These are phyloP conservation scores for Phenacoccus solenopsis DNA, from an alignment of 1,140 invertebrate genomes.

Conservation along the genomic window DNA sequence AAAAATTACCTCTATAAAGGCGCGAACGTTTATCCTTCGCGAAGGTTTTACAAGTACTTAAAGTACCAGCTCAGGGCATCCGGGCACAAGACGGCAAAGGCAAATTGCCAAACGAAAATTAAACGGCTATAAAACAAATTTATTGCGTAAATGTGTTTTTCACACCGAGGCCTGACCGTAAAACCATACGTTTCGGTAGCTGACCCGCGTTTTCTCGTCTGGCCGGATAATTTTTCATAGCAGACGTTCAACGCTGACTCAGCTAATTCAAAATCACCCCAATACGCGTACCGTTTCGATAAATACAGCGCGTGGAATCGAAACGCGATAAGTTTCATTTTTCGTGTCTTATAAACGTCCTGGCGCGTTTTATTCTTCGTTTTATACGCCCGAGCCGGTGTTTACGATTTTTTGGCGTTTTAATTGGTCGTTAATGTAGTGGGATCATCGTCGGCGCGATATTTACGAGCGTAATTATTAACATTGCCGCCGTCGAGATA, in stretches of 20 bases:
- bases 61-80: background rate
- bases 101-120: constrained; percentile 2
- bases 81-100: background rate
- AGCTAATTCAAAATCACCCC: background rate
- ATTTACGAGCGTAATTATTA: background rate
- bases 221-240: constrained; percentile 2
- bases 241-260: background rate
- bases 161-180: background rate
- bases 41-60: constrained; percentile 2
- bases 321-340: background rate
- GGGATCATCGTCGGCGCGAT: background rate
- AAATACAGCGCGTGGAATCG: background rate
- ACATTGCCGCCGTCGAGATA: no score
- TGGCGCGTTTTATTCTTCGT: background rate
- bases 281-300: no score
- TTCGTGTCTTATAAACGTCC: background rate
- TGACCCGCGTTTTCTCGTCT: background rate
- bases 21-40: background rate
- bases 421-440: background rate
- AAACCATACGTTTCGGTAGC: background rate
- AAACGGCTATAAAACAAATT: background rate
- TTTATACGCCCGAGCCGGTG: no score
- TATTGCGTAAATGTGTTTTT: background rate
- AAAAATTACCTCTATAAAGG: background rate
- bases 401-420: background rate